Base-by-base conservation (phyloP, 2,888 invertebrate species). In the Theodoxus fluviatilis region DNA sequence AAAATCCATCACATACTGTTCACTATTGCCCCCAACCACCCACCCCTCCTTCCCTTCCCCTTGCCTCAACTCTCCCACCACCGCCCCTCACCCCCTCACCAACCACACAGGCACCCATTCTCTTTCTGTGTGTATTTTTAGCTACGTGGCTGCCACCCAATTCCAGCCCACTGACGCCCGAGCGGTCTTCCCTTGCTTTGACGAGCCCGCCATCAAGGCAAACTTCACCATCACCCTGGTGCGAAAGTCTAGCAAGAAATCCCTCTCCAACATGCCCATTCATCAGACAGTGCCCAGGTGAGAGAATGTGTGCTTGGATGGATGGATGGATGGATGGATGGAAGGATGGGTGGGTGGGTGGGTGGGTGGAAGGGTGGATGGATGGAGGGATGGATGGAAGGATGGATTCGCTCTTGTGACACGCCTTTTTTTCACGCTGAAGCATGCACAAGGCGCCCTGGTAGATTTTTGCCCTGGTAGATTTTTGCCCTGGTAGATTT, bases 161-260 rank as follows among this genome's bases (percentile, higher is more conserved):
- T 95, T 97, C 83, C 94, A 97, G 86, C 95, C 96, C 0, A 96
- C 95, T 0, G 94, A 94, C 86, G 96, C 97, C 0, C 91, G 97
- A 33, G 91, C 92, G 87, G 93, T 95, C 0, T 96, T 95, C 86
- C 97, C 97, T 0, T 97, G 97, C 84, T 95, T 97, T 84, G 97
- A 98, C 87, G 96, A 97, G 82, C 97, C 86, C 7, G 80, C 92
- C 57, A 92, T 94, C 86, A 96, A 96, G 88, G 94, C 96, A 0
- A 92, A 91, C 69, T 96, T 92, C 87, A 91, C 91, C 52, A 91
- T 95, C 6, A 92, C 92, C 31, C 85, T 96, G 9, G 91, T 93
- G n/a, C 69, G 82, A 59, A 78, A 78, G 52, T 61, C 67, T 0
- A 67, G 76, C 28, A 74, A 75, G 63, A 75, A 72, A 66, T 76